These are phyloP conservation scores for Hesperophylax magnus DNA, from an alignment of 1,140 invertebrate genomes.

Conservation along the genomic window DNA sequence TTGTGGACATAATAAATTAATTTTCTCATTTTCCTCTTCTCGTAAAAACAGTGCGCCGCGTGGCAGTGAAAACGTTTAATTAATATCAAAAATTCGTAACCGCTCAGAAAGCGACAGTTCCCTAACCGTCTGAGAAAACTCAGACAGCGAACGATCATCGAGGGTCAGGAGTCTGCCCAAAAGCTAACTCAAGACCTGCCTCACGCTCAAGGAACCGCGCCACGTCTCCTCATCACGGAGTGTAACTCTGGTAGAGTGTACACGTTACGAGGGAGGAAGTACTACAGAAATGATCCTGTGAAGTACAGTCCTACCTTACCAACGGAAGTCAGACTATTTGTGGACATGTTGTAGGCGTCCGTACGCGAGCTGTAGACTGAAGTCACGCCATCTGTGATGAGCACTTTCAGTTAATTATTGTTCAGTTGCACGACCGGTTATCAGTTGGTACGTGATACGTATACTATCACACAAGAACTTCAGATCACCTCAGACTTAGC, in stretches of 20 bases:
- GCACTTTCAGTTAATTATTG: too few species aligned
- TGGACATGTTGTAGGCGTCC: too few species aligned
- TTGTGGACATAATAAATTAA: too few species aligned
- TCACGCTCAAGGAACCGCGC: slow-evolving; percentile 49
- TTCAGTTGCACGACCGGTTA: too few species aligned
- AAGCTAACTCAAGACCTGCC: slow-evolving; percentile 1
- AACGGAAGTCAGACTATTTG: neutral
- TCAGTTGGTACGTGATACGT: too few species aligned
- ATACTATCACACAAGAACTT: too few species aligned
- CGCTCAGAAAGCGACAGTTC: slow-evolving; percentile 8
- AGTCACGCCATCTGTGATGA: too few species aligned
- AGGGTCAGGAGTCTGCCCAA: neutral
- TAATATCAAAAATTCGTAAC: neutral
- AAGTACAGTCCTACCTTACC: slow-evolving; percentile 44
- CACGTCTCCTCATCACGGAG: slow-evolving; percentile 45
- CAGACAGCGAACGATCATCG: slow-evolving; percentile 49
- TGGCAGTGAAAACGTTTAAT: too few species aligned
- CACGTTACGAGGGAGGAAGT: slow-evolving; percentile 47
- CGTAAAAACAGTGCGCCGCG: too few species aligned
- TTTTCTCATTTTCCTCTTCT: too few species aligned
- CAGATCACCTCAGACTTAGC: too few species aligned
- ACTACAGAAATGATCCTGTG: slow-evolving; percentile 53
- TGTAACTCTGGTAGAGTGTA: slow-evolving; percentile 38
- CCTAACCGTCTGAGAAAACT: slow-evolving; percentile 18
- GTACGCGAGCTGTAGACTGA: too few species aligned